Percentiles rank a stretch among this genome's conserved stretches.
These are phyloP conservation scores for Antechinus flavipes DNA, from an alignment of 2,113 vertebrate species.

Conservation along the genomic window DNA sequence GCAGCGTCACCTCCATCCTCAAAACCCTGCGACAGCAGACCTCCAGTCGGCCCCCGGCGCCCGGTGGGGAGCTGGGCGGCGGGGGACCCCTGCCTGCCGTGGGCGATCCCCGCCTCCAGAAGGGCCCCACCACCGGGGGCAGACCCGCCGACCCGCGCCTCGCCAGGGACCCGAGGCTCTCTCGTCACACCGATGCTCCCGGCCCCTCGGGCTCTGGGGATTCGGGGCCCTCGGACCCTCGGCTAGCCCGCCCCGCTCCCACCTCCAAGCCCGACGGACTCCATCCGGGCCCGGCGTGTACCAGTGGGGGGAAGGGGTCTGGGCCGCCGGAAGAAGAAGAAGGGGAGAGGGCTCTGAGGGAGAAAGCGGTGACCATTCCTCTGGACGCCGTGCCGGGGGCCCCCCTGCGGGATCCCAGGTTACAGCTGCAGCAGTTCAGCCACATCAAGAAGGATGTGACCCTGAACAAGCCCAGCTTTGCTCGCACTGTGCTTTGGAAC, in stretches of 20 bases:
- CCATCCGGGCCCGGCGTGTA: slow-evolving; percentile 65
- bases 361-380: slow-evolving; percentile 92
- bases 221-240: slow-evolving; percentile 84
- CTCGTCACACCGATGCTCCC: slow-evolving; percentile 81
- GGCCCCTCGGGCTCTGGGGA: slow-evolving; percentile 65
- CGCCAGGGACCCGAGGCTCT: slow-evolving; percentile 90
- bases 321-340: slow-evolving; percentile 89
- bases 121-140: slow-evolving; percentile 74
- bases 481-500: slow-evolving; percentile 92
- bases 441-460: slow-evolving; percentile 95
- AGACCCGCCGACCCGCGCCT: slow-evolving; percentile 88
- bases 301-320: not conserved
- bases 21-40: slow-evolving; percentile 94
- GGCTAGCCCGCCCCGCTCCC: slow-evolving; percentile 78
- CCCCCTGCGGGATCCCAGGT: slow-evolving; percentile 89
- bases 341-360: slow-evolving; percentile 89
- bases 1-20: slow-evolving; percentile 95
- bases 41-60: slow-evolving; percentile 71
- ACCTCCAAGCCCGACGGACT: slow-evolving; percentile 66
- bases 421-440: slow-evolving; percentile 94
- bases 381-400: slow-evolving; percentile 90
- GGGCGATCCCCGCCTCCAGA: slow-evolving; percentile 91
- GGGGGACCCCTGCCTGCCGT: slow-evolving; percentile 39
- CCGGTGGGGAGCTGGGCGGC: slow-evolving; percentile 53
- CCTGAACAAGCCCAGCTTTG: slow-evolving; percentile 89